Evolutionary conservation across 2,797 vertebrate species (phyloP), one percentile per base, ranked within the genome.

Genomic region (Crax fasciolata): DNA sequence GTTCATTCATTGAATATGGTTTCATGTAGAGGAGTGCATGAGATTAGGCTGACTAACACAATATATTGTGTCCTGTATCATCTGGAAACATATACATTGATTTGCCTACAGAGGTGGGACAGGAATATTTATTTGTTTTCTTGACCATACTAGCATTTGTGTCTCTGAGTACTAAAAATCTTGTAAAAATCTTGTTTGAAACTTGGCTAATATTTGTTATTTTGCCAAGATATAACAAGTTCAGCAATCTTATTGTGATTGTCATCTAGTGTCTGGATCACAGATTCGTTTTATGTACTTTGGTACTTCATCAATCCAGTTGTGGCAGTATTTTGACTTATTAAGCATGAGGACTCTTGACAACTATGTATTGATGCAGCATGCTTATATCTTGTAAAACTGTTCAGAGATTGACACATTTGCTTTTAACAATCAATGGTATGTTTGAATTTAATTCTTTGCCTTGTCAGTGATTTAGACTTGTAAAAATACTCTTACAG

Each of bases 401-500:
- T 97, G 65, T 94, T 96, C 87, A 94, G 90, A 96, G 75, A 48
- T 94, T 95, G 96, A 96, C 90, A 72, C 89, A 39, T 24, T 97
- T 97, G 94, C 94, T 96, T 89, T 82, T 96, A 91, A 89, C 74
- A 80, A 87, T 96, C 94, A 92, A 46, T 65, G 93, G 43, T 77
- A 38, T 83, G 41, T 96, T 91, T 91, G 16, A 80, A 94, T 94
- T 97, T 68, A 84, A 93, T 96, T 96, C 91, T 95, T 95, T 97
- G 88, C 94, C 81, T 97, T 96, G 67, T 89, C 71, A 81, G 71
- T 96, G 93, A 96, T 96, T 95, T 94, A 89, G 94, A 91, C 74
- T 93, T 96, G 65, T 96, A 89, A 97, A 95, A 96, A 90, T 85
- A 43, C 97, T 96, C 94, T 97, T 94, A 89, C 68, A 90, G 82